phyloP scores from a whole-genome alignment of 2,888 invertebrate species.

The Cristatella mucedo region DNA sequence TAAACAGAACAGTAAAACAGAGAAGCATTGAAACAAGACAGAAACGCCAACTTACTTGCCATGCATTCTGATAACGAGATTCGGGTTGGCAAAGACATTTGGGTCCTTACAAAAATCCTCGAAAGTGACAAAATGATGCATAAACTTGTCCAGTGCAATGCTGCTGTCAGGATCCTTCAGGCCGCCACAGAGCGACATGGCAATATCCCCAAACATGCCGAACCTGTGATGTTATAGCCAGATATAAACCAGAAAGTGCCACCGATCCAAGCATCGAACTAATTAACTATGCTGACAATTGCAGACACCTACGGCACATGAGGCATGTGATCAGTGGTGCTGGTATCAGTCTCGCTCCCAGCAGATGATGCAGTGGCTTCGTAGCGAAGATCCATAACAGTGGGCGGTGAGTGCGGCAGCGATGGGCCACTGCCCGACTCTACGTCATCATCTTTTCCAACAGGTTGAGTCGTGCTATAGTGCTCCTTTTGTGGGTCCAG shows the following conservation, averaged over 20 bases:
- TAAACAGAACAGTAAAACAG: conserved; percentile 7
- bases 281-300: too few relatives aligned
- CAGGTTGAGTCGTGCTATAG: too few relatives aligned
- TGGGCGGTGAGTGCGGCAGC: conserved; percentile 70
- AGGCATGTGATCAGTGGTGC: too few relatives aligned
- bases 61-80: conserved; percentile 64
- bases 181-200: conserved; percentile 62
- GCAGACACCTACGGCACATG: too few relatives aligned
- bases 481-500: too few relatives aligned
- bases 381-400: conserved; percentile 63
- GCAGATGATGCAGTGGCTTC: neutral
- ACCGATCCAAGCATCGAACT: neutral
- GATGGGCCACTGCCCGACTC: conserved; percentile 93
- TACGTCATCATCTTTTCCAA: conserved; percentile 79
- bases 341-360: conserved; percentile 4
- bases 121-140: conserved; percentile 47
- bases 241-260: neutral
- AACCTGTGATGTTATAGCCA: conserved; percentile 18
- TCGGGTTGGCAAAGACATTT: conserved; percentile 55
- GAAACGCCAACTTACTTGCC: conserved; percentile 47
- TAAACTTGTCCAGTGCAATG: conserved; percentile 48
- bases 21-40: neutral
- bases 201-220: conserved; percentile 43
- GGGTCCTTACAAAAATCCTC: conserved; percentile 52
- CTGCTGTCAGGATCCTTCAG: conserved; percentile 38